Base-by-base conservation (phyloP, 23 tunicate species). In the Clavelina lepadiformis region DNA sequence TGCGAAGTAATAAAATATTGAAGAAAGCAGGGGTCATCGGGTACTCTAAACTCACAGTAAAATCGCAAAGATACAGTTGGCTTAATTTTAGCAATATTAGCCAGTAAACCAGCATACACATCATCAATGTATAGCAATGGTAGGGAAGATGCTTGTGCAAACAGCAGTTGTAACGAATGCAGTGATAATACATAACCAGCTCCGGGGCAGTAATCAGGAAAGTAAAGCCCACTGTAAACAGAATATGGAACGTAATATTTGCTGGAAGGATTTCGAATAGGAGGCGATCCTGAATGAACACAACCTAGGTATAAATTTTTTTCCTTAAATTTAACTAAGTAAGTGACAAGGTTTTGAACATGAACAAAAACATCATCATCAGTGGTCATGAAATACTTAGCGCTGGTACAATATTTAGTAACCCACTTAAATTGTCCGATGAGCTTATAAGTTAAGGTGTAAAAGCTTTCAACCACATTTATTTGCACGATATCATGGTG, bases 51-150 rank as follows among this genome's bases (percentile, higher is more conserved):
- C 49, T 82, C 91, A 47, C 91, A 69, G 27, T 57, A 47, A 49
- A 82, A 82, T 54, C 61, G 37, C 1, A 27, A 33, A 5, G 61
- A 28, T 22, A 74, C 53, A 0, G 27, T 15, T 2, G 91, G 81
- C 5, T 24, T 22, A 3, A 82, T 31, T 2, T 81, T 81, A 22
- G 51, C 46, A 26, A 47, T 31, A 38, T 50, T 46, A n/a, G 70
- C 75, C 44, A 82, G 66, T 22, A 82, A 34, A 2, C 91, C 91
- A 5, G 46, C 29, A 33, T 66, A 75, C 2, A 66, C 81, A 74
- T 82, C 91, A 74, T 82, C 91, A 32, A 82, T 82, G 36, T 82
- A 82, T 7, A 82, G 63, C 55, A 82, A 21, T 3, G 91, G 91
- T 32, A 67, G 36, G 28, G 27, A 28, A 19, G 27, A 0, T 26